These are phyloP conservation scores for Nilaparvata lugens DNA, from an alignment of 1,140 invertebrate species.

Conservation along the genomic window DNA sequence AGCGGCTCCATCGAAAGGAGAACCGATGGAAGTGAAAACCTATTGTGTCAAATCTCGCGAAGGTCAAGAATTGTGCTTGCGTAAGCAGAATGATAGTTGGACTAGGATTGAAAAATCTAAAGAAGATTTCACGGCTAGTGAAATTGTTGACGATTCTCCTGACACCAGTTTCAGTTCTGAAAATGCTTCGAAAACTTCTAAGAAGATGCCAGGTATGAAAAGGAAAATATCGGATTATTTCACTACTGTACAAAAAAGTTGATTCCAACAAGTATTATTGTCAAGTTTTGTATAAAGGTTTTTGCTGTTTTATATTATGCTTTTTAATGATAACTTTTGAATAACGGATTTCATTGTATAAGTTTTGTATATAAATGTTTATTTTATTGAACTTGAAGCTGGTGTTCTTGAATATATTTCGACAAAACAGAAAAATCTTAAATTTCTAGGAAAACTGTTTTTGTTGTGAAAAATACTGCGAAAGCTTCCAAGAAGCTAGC, in stretches of 20 bases:
- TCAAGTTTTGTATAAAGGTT: no score
- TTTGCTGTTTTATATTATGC: no score
- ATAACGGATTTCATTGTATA: no score
- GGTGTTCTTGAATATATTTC: no score
- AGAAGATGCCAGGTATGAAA: not conserved
- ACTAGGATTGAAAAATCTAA: not conserved
- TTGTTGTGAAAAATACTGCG: no score
- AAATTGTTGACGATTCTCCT: not conserved
- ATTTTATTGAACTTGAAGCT: no score
- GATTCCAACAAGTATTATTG: no score
- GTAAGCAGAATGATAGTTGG: not conserved
- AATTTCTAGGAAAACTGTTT: no score
- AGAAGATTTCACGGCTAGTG: not conserved
- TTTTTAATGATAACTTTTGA: no score
- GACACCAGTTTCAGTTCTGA: not conserved
- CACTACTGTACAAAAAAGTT: not conserved
- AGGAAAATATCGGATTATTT: slow-evolving; percentile 1
- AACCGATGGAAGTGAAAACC: not conserved
- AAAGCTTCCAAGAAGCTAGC: no score
- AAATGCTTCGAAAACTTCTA: not conserved
- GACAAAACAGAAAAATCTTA: no score
- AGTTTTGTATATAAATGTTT: no score
- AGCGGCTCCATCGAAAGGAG: not conserved
- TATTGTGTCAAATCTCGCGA: not conserved
- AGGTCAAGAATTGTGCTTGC: not conserved